These are phyloP conservation scores for Callosobruchus maculatus DNA, from an alignment of 2,888 invertebrate genomes.

Conservation along the genomic window DNA sequence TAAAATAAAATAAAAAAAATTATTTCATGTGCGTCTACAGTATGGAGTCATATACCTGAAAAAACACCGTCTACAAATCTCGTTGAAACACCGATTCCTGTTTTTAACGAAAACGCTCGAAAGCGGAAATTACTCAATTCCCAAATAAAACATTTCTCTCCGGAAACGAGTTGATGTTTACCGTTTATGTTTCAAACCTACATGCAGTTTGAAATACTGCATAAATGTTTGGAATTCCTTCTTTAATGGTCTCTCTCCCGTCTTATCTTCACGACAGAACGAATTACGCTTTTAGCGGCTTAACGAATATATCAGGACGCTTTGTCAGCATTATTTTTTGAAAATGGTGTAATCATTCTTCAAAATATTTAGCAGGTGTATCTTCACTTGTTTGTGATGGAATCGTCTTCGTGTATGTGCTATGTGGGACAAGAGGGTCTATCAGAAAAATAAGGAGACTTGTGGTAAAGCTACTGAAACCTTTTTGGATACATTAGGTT, in stretches of 20 bases:
- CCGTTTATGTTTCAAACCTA: neutral
- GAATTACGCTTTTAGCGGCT: neutral
- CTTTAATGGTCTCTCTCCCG: neutral
- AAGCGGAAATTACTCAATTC: neutral
- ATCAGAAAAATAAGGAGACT: too few relatives aligned
- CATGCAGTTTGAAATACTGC: neutral
- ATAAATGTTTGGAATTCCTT: neutral
- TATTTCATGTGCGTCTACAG: too few relatives aligned
- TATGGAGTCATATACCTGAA: too few relatives aligned
- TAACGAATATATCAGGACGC: neutral
- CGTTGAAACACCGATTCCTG: neutral
- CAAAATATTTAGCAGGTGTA: neutral
- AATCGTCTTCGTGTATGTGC: neutral
- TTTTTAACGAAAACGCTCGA: neutral
- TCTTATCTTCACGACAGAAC: neutral
- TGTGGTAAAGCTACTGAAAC: too few relatives aligned
- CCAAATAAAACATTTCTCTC: neutral
- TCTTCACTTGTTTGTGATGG: neutral
- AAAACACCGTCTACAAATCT: neutral
- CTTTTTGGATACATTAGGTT: too few relatives aligned
- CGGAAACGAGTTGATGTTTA: neutral
- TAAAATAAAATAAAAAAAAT: too few relatives aligned
- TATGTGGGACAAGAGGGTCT: too few relatives aligned
- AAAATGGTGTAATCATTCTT: neutral
- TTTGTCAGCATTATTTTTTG: neutral